Evolutionary conservation across 2,797 vertebrate genomes (phyloP), one percentile per base, ranked within the genome.

Genomic region (Poecilia velifera): DNA sequence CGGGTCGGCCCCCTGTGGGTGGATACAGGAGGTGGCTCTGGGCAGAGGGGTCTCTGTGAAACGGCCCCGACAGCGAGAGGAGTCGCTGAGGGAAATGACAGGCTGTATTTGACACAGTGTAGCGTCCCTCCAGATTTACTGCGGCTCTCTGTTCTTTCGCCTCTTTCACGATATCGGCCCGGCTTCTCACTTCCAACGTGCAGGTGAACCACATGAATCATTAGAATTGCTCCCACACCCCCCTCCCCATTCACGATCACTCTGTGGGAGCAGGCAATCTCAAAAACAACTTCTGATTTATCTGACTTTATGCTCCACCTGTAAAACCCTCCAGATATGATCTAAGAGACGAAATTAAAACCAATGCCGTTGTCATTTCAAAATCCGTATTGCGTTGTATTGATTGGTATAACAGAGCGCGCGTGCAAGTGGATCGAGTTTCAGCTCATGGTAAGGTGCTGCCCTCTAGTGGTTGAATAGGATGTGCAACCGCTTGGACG

Each of bases 21-120:
- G 77, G 80, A 84, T 88, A 82, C 73, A 53, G 36, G 1, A 7
- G 28, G 34, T 46, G 47, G 4, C 49, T 71, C 22, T 75, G 83
- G 66, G 36, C 68, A 51, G 10, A 0, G 43, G 81, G 84, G 81
- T 80, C 81, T 14, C 36, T 81, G 81, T 82, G 89, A 93, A 94
- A 87, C 74, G 77, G 86, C 86, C 83, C 78, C 90, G 94, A 90
- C 92, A 92, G 91, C 76, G 13, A 1, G 73, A 92, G 82, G 83
- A 92, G 83, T 89, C 81, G 71, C 77, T 0, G 78, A 83, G 86
- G 87, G 89, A 90, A 87, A 88, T 78, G 72, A 51, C 79, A 46
- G 81, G 76, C 82, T 85, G 80, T 53, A 25, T 86, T 81, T 86
- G 82, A 89, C 88, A 89, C 88, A 6, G 8, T 74, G 76, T 80